These are phyloP conservation scores for Gadus macrocephalus DNA, from an alignment of 2,113 vertebrate species.

Conservation along the genomic window DNA sequence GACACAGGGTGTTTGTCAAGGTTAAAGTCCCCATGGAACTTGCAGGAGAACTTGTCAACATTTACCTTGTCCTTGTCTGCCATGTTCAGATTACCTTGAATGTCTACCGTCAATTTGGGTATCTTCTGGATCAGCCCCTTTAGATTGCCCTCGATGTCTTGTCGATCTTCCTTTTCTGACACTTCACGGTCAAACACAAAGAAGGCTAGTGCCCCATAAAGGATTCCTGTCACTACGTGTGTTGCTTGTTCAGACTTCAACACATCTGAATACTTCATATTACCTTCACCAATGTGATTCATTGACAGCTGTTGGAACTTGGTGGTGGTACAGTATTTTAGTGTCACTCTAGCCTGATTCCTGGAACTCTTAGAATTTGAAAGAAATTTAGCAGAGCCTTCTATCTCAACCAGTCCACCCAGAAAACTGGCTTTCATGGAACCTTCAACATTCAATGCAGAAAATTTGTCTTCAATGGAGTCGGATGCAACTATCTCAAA, in stretches of 20 bases:
- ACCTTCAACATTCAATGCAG: slow-evolving; percentile 40
- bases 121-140: slow-evolving; percentile 32
- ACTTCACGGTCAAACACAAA: slow-evolving; percentile 58
- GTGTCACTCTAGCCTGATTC: slow-evolving; percentile 38
- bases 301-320: slow-evolving; percentile 50
- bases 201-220: slow-evolving; percentile 50
- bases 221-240: slow-evolving; percentile 55
- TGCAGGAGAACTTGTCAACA: slow-evolving; percentile 49
- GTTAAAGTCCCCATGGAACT: slow-evolving; percentile 54
- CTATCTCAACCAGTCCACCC: slow-evolving; percentile 37
- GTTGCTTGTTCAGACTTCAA: slow-evolving; percentile 32
- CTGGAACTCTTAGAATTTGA: slow-evolving; percentile 42
- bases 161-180: slow-evolving; percentile 32
- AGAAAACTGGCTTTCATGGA: slow-evolving; percentile 59
- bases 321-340: slow-evolving; percentile 48
- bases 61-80: slow-evolving; percentile 3
- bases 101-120: not conserved
- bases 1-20: slow-evolving; percentile 29
- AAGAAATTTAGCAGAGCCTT: slow-evolving; percentile 55
- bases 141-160: slow-evolving; percentile 40
- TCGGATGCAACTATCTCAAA: slow-evolving; percentile 50
- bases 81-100: slow-evolving; percentile 15
- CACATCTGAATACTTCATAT: not conserved
- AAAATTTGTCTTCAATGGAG: slow-evolving; percentile 44
- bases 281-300: slow-evolving; percentile 41